Evolutionary conservation across 2,888 invertebrate species (phyloP), one percentile per base, ranked within the genome.

Genomic region (Anagyrus pseudococci): DNA sequence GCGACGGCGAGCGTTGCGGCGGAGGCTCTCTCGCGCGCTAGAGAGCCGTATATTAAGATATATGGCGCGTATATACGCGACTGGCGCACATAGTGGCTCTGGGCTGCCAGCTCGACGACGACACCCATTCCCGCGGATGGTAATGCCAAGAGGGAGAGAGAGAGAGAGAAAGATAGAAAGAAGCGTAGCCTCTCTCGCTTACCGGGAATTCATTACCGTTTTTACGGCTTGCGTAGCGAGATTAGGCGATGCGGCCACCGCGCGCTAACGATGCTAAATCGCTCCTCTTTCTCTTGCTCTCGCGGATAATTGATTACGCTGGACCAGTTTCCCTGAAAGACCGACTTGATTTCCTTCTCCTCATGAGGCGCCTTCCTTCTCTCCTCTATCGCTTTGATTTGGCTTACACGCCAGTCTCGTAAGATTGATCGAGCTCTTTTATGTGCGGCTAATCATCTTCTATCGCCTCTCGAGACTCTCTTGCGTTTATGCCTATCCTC

Each of bases 191-290:
- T n/a, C n/a, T n/a, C n/a, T 71, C 70, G 68, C n/a, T 71, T 70
- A 71, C 71, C 60, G 59, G 59, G 71, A 73, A 74, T 72, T 73
- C 72, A 74, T 72, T 73, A 74, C 67, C 68, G 72, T 72, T 74
- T 72, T 72, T 73, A 72, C 66, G 68, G 69, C 52, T 70, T 67
- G 66, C 70, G 67, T 68, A 71, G 70, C 70, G 37, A 70, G 71
- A 71, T 70, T 70, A 68, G 68, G 67, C 67, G n/a, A n/a, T n/a
- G n/a, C n/a, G 63, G 61, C 58, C 64, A n/a, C 37, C 56, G 20
- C 40, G 37, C 68, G 62, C 69, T 67, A 70, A 68, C 65, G 70
- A 70, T 64, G 64, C 67, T 64, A 66, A 68, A 70, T 67, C 62
- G 64, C 67, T 3, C 17, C 20, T 23, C 33, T 22, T 33, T 8